These are phyloP conservation scores for Alosa sapidissima DNA, from an alignment of 2,797 vertebrate species.

Conservation along the genomic window DNA sequence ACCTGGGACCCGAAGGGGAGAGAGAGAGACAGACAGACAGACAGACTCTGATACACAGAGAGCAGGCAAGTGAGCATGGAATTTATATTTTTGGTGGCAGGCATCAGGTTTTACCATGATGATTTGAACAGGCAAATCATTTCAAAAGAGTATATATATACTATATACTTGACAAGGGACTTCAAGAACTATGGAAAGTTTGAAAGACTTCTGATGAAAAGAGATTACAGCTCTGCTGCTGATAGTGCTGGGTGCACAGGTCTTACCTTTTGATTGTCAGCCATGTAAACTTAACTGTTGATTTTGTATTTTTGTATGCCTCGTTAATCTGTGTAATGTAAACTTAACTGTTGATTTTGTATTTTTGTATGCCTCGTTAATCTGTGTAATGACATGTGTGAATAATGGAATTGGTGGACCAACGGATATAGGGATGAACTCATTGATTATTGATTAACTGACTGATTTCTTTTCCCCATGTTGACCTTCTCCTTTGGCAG, in stretches of 20 bases:
- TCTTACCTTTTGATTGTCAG: background rate
- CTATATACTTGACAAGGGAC: background rate
- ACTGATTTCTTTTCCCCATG: slow-evolving; percentile 20
- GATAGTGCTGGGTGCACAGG: background rate
- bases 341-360: background rate
- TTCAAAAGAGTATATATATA: background rate
- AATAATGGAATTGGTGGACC: background rate
- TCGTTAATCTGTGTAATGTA: background rate
- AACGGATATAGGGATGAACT: background rate
- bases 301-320: background rate
- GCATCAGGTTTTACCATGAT: slow-evolving; percentile 13
- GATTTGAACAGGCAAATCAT: background rate
- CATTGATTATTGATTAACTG: slow-evolving; percentile 37
- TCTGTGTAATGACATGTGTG: background rate
- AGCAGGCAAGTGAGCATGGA: slow-evolving; percentile 42
- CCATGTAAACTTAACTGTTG: background rate
- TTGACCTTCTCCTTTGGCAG: slow-evolving; percentile 61
- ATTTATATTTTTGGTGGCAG: slow-evolving; percentile 39
- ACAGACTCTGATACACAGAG: background rate
- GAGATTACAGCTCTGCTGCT: background rate
- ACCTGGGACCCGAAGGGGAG: background rate
- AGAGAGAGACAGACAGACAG: background rate
- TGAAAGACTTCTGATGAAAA: background rate
- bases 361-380: background rate
- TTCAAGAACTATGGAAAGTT: background rate